Conservation (phyloP, 1,140 invertebrate genomes). For the Aphis craccivora region DNA sequence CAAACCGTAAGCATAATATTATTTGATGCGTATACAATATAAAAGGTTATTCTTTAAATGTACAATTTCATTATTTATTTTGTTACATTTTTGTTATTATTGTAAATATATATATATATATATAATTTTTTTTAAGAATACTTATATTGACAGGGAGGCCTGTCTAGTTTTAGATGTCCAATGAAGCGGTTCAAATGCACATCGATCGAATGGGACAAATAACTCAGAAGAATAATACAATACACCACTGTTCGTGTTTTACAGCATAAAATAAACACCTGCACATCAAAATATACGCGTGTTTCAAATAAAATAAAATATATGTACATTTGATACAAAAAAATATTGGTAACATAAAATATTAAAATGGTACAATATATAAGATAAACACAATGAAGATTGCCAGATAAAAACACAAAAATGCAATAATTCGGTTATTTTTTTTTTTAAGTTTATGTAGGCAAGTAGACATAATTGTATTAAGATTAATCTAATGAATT, state of each 20-base stretch:
- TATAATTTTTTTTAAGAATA: constrained; percentile 30
- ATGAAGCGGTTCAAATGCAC: constrained; percentile 42
- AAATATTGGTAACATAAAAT: neutral
- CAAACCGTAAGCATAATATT: neutral
- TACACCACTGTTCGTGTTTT: neutral
- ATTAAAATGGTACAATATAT: neutral
- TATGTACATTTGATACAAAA: neutral
- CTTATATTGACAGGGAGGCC: constrained; percentile 19
- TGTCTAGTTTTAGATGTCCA: constrained; percentile 29
- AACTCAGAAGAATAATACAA: constrained; percentile 9
- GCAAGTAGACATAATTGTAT: neutral
- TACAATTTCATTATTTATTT: constrained; percentile 10
- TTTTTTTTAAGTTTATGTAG: neutral
- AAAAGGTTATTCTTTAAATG: neutral
- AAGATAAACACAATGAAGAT: neutral
- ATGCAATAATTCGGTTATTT: neutral
- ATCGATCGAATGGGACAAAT: constrained; percentile 9
- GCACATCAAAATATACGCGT: neutral
- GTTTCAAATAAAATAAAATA: neutral
- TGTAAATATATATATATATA: neutral
- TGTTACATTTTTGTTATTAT: constrained; percentile 2
- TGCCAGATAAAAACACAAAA: neutral
- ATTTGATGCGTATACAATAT: neutral
- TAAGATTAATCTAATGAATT: neutral
- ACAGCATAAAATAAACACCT: constrained; percentile 16